A percentile compares a stretch with the other conserved stretches of the same genome.
These are phyloP conservation scores for Istiophorus platypterus DNA, from an alignment of 2,113 vertebrate genomes.

Conservation along the genomic window DNA sequence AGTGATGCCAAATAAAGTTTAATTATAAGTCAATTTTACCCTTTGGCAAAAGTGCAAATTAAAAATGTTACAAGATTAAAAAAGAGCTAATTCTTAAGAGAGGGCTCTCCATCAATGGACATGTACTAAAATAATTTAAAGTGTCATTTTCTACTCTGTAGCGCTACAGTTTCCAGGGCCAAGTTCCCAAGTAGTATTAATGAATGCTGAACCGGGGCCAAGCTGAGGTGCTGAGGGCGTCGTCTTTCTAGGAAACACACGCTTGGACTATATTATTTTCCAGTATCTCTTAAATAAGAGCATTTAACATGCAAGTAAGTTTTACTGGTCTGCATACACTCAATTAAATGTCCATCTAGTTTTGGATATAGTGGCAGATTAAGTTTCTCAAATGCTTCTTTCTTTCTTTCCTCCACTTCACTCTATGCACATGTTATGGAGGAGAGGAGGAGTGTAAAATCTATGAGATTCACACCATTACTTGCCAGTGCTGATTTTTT, in stretches of 20 bases:
- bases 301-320: not conserved
- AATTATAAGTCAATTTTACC: not conserved
- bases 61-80: not conserved
- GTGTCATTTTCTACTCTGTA: not conserved
- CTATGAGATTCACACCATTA: not conserved
- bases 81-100: not conserved
- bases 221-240: slow-evolving; percentile 38
- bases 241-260: not conserved
- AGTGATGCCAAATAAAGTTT: not conserved
- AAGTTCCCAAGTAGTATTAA: slow-evolving; percentile 27
- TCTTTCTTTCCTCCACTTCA: not conserved
- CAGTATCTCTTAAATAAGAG: too few relatives aligned
- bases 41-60: not conserved
- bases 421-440: not conserved
- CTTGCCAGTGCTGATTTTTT: not conserved
- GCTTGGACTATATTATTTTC: not conserved
- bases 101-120: not conserved
- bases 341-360: not conserved
- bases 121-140: not conserved
- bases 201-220: not conserved
- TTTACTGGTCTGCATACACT: not conserved
- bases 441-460: not conserved
- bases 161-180: not conserved
- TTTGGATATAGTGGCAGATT: not conserved
- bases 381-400: not conserved